These are phyloP conservation scores for Drosophila chauvacae DNA, from an alignment of 1,140 invertebrate genomes.

Conservation along the genomic window DNA sequence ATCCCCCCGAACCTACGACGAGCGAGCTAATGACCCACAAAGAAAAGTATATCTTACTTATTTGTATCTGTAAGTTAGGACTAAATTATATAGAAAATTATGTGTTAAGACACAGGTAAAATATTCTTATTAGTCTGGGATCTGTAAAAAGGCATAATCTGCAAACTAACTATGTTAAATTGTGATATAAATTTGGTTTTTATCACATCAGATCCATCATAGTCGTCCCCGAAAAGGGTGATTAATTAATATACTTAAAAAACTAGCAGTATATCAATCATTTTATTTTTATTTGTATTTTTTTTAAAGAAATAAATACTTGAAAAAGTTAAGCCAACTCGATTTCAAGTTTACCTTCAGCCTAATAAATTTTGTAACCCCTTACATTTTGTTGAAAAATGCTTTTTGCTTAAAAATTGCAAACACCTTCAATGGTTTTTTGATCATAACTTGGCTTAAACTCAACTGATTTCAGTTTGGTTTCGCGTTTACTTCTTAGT, in stretches of 20 bases:
- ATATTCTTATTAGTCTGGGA: background rate
- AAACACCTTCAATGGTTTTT: no score
- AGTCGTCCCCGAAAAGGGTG: background rate
- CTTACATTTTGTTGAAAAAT: no score
- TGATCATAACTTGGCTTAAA: no score
- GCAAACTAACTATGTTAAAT: background rate
- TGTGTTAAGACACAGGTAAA: no score
- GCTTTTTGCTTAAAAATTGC: no score
- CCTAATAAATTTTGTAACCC: no score
- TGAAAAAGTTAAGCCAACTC: background rate
- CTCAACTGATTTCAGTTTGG: no score
- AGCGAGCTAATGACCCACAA: conserved; percentile 24
- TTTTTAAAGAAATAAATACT: background rate
- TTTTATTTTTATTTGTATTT: background rate
- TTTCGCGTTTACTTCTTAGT: no score
- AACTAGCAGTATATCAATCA: conserved; percentile 4
- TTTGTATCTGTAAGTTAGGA: background rate
- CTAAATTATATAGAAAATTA: no score
- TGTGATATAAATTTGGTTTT: no score
- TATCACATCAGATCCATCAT: conserved; percentile 20
- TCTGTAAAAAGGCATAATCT: background rate
- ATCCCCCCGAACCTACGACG: background rate
- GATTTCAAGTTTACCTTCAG: background rate
- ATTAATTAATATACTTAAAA: conserved; percentile 5
- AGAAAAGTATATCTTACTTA: background rate